A percentile compares a stretch with the other conserved stretches of the same genome.
Evolutionary conservation across 2,888 invertebrate species (phyloP).

Genomic region (Euzetes globulus): DNA sequence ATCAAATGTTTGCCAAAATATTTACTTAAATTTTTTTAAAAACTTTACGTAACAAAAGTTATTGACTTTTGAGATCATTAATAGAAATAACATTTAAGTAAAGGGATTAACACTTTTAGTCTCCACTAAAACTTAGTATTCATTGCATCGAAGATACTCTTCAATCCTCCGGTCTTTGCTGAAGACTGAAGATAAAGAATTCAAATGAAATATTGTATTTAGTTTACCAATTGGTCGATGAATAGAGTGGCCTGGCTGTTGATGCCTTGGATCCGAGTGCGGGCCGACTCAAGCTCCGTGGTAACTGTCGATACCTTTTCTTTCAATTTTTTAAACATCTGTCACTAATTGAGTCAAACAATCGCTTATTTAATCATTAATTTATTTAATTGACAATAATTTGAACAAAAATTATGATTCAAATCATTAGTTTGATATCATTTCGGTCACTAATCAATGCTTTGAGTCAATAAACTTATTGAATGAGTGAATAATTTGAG

Average conservation of each 20-base stretch:
- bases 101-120: neutral
- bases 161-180: neutral
- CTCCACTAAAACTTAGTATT: neutral
- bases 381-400: neutral
- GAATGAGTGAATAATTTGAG: no score
- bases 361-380: neutral
- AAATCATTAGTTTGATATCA: neutral
- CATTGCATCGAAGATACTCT: neutral
- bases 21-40: neutral
- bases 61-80: conserved; percentile 3
- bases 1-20: conserved; percentile 17
- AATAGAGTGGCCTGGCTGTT: conserved; percentile 7
- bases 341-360: neutral
- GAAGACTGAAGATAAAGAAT: neutral
- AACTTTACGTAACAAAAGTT: neutral
- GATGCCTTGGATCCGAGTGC: neutral
- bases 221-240: conserved; percentile 12
- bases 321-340: conserved; percentile 34
- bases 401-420: neutral
- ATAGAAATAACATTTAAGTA: neutral
- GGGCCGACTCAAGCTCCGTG: conserved; percentile 2
- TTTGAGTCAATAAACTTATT: neutral
- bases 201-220: no score
- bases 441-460: neutral
- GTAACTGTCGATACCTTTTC: conserved; percentile 32